Conservation (phyloP, 2,113 vertebrate species). For the Macrotis lagotis region DNA sequence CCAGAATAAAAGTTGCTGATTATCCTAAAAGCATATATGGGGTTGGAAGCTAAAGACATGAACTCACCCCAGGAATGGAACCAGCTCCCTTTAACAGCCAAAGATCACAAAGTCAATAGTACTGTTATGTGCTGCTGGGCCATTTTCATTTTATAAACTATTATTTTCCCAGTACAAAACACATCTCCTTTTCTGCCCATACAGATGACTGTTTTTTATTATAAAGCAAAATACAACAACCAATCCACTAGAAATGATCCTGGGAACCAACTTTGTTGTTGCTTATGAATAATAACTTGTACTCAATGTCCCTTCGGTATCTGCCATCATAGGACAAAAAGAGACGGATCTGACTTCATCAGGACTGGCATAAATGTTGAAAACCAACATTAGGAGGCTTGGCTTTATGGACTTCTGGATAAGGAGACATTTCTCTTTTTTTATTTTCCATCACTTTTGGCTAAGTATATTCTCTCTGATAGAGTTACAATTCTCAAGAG, state of each 20-base stretch:
- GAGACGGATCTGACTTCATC: conserved; percentile 40
- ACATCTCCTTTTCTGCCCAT: conserved; percentile 78
- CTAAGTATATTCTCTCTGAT: too few species aligned
- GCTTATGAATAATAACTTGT: conserved; percentile 22
- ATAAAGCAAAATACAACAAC: conserved; percentile 48
- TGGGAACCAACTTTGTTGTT: conserved; percentile 3
- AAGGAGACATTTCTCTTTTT: too few species aligned
- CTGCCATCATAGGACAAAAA: neutral
- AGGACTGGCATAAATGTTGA: conserved; percentile 18
- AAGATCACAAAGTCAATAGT: conserved; percentile 42
- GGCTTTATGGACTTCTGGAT: neutral
- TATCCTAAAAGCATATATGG: conserved; percentile 9
- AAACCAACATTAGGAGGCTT: neutral
- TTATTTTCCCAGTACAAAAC: conserved; percentile 72
- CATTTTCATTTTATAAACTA: conserved; percentile 57
- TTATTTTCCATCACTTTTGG: too few species aligned
- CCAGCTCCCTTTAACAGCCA: neutral
- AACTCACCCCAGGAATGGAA: conserved; percentile 56
- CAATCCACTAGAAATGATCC: conserved; percentile 15
- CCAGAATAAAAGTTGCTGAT: conserved; percentile 38
- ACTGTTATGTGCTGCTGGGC: conserved; percentile 11
- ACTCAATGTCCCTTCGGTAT: neutral
- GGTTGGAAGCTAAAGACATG: conserved; percentile 29
- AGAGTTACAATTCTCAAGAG: too few species aligned
- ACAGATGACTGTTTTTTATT: conserved; percentile 74